Evolutionary conservation across 2,888 invertebrate genomes (phyloP).

Genomic region (Calameuta filiformis): DNA sequence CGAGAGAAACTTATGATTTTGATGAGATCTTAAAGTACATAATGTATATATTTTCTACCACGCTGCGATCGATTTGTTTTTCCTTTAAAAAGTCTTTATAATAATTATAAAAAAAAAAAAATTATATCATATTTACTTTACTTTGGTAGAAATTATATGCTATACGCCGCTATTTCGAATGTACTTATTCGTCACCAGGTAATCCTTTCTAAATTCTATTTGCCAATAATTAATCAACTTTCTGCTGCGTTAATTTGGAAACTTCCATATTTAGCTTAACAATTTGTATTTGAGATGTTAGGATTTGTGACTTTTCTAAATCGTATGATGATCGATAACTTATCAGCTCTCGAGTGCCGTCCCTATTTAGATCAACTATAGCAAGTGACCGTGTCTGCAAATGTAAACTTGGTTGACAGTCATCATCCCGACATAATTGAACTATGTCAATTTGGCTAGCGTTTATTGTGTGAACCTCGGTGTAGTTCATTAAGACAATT

Average conservation of each 20-base stretch:
- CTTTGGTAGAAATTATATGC: too few species aligned
- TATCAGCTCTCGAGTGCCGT: slow-evolving; percentile 81
- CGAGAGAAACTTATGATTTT: too few species aligned
- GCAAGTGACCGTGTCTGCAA: slow-evolving; percentile 79
- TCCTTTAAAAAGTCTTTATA: too few species aligned
- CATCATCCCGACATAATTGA: slow-evolving; percentile 73
- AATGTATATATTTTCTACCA: too few species aligned
- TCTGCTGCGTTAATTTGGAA: background rate
- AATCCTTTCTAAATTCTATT: too few species aligned
- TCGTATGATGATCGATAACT: slow-evolving; percentile 70
- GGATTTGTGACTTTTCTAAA: slow-evolving; percentile 9
- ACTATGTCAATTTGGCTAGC: slow-evolving; percentile 82
- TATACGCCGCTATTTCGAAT: too few species aligned
- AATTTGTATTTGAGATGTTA: slow-evolving; percentile 57
- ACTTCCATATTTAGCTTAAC: slow-evolving; percentile 49
- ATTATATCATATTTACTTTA: too few species aligned
- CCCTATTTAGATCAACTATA: slow-evolving; percentile 79
- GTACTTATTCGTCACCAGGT: too few species aligned
- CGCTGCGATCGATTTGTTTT: too few species aligned
- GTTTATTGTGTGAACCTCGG: slow-evolving; percentile 80
- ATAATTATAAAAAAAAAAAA: too few species aligned
- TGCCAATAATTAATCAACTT: background rate
- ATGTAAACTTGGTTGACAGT: slow-evolving; percentile 80
- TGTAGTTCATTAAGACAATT: slow-evolving; percentile 82
- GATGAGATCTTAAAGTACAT: too few species aligned